Evolutionary conservation across 2,888 invertebrate genomes (phyloP), one percentile per base, ranked within the genome.

Genomic region (Microdon myrmicae): DNA sequence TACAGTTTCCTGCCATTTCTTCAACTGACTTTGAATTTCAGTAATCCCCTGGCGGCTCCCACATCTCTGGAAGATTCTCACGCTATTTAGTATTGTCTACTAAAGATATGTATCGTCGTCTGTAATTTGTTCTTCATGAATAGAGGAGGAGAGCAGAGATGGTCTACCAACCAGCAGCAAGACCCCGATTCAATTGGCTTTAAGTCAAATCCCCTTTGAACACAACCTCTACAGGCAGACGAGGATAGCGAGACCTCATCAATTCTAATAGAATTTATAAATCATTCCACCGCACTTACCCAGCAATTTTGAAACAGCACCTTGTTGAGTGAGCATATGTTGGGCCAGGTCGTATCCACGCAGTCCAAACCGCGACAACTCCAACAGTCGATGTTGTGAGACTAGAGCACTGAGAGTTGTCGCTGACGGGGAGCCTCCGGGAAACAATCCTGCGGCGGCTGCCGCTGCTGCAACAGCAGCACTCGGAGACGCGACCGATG

Each of bases 281-380:
- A 39, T 51, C 45, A 41, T 37, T 56, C 16, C 31, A 25, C 12
- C 31, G 38, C 35, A 81, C 90, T 90, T 82, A 93, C 94, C 94
- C 77, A 94, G 83, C 76, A 94, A 84, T 82, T 94, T 94, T 70
- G 92, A 92, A 72, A 91, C 94, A 74, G 93, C 93, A 73, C 93
- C 93, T 82, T 94, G 93, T 82, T 94, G 93, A 58, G 90, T 90
- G 48, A 94, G 85, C 83, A 94, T 91, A 75, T 94, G 94, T 74
- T 92, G 91, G 3, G 94, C 93, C 74, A 94, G 85, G 81, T 94
- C 94, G 76, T 94, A 94, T 74, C 94, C 94, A 69, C 94, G 83
- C 69, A 93, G 82, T 69, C 92, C 86, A 82, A 89, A 85, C 80
- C 92, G 83, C 28, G 92, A 91, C 69, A 93, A 81, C 77, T 93